A percentile compares a stretch with the other conserved stretches of the same genome.
phyloP scores from a whole-genome alignment of 2,797 vertebrate genomes.

The Ptychobarbus kaznakovi region DNA sequence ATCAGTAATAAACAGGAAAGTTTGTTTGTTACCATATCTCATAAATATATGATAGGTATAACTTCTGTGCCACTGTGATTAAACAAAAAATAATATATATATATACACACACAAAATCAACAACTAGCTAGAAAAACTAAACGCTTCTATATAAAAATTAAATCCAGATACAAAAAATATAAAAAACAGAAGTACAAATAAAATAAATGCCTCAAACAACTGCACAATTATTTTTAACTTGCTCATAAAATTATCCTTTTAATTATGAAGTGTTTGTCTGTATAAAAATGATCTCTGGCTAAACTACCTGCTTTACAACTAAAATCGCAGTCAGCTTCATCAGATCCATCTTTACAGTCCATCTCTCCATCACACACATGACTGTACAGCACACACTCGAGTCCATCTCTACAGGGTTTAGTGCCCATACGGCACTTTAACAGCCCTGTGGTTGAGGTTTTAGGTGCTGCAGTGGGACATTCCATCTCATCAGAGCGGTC shows the following conservation, averaged over 20 bases:
- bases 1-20: not conserved
- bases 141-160: too few relatives aligned
- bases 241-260: too few relatives aligned
- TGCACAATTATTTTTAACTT: too few relatives aligned
- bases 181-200: not conserved
- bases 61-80: not conserved
- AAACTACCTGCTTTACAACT: slow-evolving; percentile 73
- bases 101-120: too few relatives aligned
- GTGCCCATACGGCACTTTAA: slow-evolving; percentile 72
- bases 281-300: not conserved
- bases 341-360: slow-evolving; percentile 79
- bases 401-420: slow-evolving; percentile 77
- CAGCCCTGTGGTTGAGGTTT: not conserved
- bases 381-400: slow-evolving; percentile 71
- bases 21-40: not conserved
- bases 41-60: not conserved
- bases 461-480: slow-evolving; percentile 47
- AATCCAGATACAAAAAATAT: too few relatives aligned
- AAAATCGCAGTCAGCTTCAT: slow-evolving; percentile 73
- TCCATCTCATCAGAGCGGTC: slow-evolving; percentile 63
- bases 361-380: slow-evolving; percentile 78
- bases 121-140: too few relatives aligned
- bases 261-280: not conserved
- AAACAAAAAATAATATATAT: not conserved
- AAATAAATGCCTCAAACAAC: too few relatives aligned